Evolutionary conservation across 2,888 invertebrate species (phyloP).

Genomic region (Lomographa bimaculata): DNA sequence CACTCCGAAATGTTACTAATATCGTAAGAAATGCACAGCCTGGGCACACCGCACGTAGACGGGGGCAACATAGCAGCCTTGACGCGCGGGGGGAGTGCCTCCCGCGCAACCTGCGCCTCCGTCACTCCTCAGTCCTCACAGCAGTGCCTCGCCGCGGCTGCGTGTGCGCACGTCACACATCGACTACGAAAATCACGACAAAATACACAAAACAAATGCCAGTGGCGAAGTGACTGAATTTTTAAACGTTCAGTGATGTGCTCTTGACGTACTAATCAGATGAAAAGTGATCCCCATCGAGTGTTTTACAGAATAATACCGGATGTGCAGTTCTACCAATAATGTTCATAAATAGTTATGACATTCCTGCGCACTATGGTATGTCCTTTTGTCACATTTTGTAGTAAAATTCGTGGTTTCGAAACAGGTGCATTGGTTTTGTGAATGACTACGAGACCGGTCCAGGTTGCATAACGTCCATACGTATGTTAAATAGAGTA

Average conservation of each 20-base stretch:
- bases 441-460: constrained; percentile 65
- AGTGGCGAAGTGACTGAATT: constrained; percentile 55
- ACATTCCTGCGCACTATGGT: constrained; percentile 26
- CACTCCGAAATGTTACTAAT: no score
- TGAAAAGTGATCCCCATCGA: constrained; percentile 53
- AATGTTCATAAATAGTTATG: constrained; percentile 40
- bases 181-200: constrained; percentile 32
- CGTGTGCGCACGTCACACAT: constrained; percentile 33
- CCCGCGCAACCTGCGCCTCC: constrained; percentile 71
- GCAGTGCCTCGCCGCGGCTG: constrained; percentile 63
- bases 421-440: constrained; percentile 55
- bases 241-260: constrained; percentile 56
- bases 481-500: constrained; percentile 47
- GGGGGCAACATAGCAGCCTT: no score
- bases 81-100: constrained; percentile 45
- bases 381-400: constrained; percentile 27
- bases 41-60: constrained; percentile 21
- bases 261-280: constrained; percentile 57
- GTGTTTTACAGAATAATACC: constrained; percentile 58
- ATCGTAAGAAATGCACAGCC: neutral
- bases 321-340: constrained; percentile 42
- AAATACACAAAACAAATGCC: constrained; percentile 38
- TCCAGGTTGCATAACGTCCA: constrained; percentile 57
- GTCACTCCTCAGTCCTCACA: constrained; percentile 65
- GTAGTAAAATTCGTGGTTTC: constrained; percentile 45